Percentiles rank a stretch among this genome's conserved stretches.
Evolutionary conservation across 1,140 invertebrate genomes (phyloP).

Genomic region (Dermatophagoides farinae): DNA sequence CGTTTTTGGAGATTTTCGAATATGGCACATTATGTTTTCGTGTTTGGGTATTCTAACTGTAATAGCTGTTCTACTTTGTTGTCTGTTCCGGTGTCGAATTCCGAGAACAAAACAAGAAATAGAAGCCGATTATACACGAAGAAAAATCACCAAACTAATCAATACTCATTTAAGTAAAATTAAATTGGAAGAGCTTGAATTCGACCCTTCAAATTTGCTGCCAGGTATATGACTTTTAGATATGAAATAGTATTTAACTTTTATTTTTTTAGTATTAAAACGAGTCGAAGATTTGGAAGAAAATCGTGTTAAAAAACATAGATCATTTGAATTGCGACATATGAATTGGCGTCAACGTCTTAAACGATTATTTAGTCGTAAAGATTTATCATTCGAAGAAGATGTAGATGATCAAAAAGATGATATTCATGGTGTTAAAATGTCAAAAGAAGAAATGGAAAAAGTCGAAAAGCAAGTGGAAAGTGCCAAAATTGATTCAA

Average conservation of each 20-base stretch:
- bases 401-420: conserved; percentile 4
- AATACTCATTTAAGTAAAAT: conserved; percentile 53
- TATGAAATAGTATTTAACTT: neutral
- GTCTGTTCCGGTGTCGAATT: conserved; percentile 61
- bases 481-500: neutral
- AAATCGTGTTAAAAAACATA: conserved; percentile 3
- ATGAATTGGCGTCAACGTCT: conserved; percentile 3
- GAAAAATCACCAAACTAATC: conserved; percentile 58
- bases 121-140: conserved; percentile 63
- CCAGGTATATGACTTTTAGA: neutral
- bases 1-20: conserved; percentile 24
- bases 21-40: conserved; percentile 28
- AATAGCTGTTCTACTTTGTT: conserved; percentile 50
- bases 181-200: conserved; percentile 41
- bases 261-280: neutral
- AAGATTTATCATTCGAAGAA: neutral
- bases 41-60: conserved; percentile 19
- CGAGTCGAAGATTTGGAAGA: conserved; percentile 5
- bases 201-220: conserved; percentile 29
- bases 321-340: neutral
- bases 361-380: conserved; percentile 1
- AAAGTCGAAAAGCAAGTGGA: conserved; percentile 1
- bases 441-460: conserved; percentile 6
- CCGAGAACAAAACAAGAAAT: conserved; percentile 80
- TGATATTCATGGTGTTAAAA: neutral